These are phyloP conservation scores for Notarius quadriscutis DNA, from an alignment of 2,113 vertebrate species.

Conservation along the genomic window DNA sequence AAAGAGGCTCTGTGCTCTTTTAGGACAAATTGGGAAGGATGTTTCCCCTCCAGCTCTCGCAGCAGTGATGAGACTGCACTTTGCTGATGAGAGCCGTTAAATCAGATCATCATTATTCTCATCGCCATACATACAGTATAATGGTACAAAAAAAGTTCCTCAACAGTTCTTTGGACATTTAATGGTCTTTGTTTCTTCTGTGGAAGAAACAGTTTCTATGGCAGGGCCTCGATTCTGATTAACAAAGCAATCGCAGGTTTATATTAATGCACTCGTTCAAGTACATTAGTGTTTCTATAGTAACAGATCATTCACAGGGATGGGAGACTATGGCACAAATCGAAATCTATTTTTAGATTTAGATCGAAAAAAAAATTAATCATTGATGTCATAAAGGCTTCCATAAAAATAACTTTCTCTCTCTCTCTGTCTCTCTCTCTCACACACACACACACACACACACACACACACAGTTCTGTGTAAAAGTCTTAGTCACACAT, in stretches of 20 bases:
- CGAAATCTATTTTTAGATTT: too few relatives aligned
- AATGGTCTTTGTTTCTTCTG: neutral
- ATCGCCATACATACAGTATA: neutral
- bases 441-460: too few relatives aligned
- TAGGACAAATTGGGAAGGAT: constrained; percentile 1
- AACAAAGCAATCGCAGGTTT: neutral
- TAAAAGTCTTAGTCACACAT: too few relatives aligned
- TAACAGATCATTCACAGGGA: too few relatives aligned
- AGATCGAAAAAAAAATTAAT: neutral
- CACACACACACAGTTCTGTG: too few relatives aligned
- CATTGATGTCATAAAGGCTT: neutral
- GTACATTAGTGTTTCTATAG: neutral
- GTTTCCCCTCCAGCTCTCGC: neutral
- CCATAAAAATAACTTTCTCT: neutral
- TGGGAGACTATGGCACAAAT: neutral
- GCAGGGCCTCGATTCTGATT: neutral
- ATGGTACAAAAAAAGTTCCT: too few relatives aligned
- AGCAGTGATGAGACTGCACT: neutral
- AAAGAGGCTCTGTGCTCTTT: neutral
- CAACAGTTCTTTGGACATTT: neutral
- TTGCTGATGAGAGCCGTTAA: neutral
- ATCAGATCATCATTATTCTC: neutral
- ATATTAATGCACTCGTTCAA: neutral
- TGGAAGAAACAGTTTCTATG: neutral
- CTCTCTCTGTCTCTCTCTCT: too few relatives aligned